Base-by-base conservation (phyloP, 2,113 vertebrate species). In the Cyphomyrus discorhynchus region DNA sequence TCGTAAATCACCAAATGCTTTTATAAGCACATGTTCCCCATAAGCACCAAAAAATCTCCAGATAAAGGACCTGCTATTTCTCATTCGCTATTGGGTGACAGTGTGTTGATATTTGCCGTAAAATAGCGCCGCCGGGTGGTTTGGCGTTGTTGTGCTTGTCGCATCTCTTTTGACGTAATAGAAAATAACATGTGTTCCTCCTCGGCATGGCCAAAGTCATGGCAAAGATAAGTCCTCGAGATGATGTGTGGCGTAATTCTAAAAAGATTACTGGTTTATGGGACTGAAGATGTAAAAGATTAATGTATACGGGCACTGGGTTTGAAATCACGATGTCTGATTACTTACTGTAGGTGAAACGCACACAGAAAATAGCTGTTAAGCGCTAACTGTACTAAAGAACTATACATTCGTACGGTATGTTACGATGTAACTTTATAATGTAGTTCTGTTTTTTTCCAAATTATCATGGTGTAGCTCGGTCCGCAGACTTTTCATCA, bases 81-180 rank as follows among this genome's bases (percentile, higher is more conserved):
- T 70, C n/a, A 13, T 70, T 31, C n/a, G 6, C 9, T 62, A 27
- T 70, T 70, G 10, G 6, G 77, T 5, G 35, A 24, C 42, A 2
- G 77, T 24, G 17, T 17, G 77, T 42, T 42, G 17, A 80, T 19
- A 82, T 45, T 11, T 47, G 27, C 3, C 2, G 88, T 82, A 46
- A 89, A 89, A 89, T 47, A 77, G 46, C 49, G 70, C 89, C 70
- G 2, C 21, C 49, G 56, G 46, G 21, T 49, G 92, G 77, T 92
- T 85, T 90, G 58, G 0, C 2, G 9, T 93, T 93, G 91, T 82
- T 91, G 74, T 89, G 62, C 0, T 2, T 24, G 95, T 93, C 95
- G 95, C 94, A 52, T 5, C 35, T 21, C 7, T 93, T 83, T 92
- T 95, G 94, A 95, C 94, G 95, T 92, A 0, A 70, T n/a, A 62